Evolutionary conservation across 2,888 invertebrate genomes (phyloP).

Genomic region (Tachystola acroxantha): DNA sequence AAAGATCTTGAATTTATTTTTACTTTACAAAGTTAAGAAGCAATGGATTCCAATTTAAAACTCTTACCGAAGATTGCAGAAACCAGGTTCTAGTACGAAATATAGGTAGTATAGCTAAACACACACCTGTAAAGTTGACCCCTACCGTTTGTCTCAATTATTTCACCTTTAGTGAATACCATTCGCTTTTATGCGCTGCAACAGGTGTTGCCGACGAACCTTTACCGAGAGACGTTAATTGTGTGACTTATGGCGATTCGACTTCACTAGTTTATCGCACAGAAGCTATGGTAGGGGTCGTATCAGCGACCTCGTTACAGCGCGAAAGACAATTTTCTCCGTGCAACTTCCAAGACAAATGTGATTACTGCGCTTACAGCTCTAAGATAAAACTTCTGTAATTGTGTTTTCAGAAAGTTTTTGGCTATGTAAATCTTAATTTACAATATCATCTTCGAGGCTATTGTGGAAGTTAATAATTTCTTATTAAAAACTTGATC

Average conservation of each 20-base stretch:
- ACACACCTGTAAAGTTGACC: no score
- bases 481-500: constrained; percentile 3
- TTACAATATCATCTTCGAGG: constrained; percentile 42
- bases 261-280: constrained; percentile 1
- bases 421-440: constrained; percentile 64
- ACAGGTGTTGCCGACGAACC: constrained; percentile 5
- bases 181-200: constrained; percentile 1
- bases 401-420: constrained; percentile 66
- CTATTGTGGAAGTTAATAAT: constrained; percentile 17
- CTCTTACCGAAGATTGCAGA: constrained; percentile 19
- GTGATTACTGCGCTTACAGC: constrained; percentile 65
- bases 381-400: constrained; percentile 67
- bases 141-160: constrained; percentile 15
- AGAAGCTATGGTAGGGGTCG: constrained; percentile 16
- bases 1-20: no score
- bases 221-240: constrained; percentile 1
- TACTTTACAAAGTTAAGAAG: constrained; percentile 2
- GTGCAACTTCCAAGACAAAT: constrained; percentile 58
- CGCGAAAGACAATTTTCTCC: constrained; percentile 65
- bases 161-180: constrained; percentile 1
- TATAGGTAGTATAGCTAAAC: no score
- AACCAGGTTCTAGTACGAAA: no score
- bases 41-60: no score
- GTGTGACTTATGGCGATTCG: constrained; percentile 3
- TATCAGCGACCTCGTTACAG: constrained; percentile 44